Evolutionary conservation across 2,888 invertebrate species (phyloP).

Genomic region (Volucella inanis): DNA sequence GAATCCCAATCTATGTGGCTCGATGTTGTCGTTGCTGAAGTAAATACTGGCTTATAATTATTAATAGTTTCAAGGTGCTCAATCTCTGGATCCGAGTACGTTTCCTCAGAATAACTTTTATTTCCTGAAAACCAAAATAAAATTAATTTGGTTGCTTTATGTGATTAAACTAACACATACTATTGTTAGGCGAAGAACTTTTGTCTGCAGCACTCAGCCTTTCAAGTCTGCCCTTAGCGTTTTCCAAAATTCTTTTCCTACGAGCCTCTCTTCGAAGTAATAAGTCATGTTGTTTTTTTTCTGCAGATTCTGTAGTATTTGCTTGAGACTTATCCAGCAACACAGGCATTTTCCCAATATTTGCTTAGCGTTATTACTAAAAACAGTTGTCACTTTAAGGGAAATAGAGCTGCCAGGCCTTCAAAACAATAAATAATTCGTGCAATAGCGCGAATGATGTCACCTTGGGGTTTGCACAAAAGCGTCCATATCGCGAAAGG

Average conservation of each 20-base stretch:
- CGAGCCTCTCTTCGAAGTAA: constrained; percentile 56
- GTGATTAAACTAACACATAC: constrained; percentile 24
- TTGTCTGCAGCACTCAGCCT: constrained; percentile 50
- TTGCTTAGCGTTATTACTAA: neutral
- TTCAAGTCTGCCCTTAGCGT: constrained; percentile 61
- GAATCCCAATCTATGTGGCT: constrained; percentile 38
- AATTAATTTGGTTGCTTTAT: constrained; percentile 1
- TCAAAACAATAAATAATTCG: too few species aligned
- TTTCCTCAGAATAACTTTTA: constrained; percentile 41
- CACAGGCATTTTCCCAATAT: constrained; percentile 47
- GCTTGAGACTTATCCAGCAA: constrained; percentile 36
- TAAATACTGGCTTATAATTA: constrained; percentile 24
- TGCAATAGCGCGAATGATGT: too few species aligned
- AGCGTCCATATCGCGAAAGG: too few species aligned
- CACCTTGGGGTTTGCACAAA: too few species aligned
- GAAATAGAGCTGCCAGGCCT: too few species aligned
- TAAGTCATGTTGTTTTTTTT: constrained; percentile 58
- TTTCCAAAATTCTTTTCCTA: constrained; percentile 55
- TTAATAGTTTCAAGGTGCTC: constrained; percentile 52
- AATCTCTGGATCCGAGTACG: constrained; percentile 63
- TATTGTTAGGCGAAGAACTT: constrained; percentile 30
- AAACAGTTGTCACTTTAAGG: too few species aligned
- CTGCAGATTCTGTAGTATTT: constrained; percentile 43
- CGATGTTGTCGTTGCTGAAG: constrained; percentile 7
- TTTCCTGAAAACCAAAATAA: constrained; percentile 29